Base-by-base conservation (phyloP, 2,888 invertebrate genomes). In the Drosophila percnosoma region DNA sequence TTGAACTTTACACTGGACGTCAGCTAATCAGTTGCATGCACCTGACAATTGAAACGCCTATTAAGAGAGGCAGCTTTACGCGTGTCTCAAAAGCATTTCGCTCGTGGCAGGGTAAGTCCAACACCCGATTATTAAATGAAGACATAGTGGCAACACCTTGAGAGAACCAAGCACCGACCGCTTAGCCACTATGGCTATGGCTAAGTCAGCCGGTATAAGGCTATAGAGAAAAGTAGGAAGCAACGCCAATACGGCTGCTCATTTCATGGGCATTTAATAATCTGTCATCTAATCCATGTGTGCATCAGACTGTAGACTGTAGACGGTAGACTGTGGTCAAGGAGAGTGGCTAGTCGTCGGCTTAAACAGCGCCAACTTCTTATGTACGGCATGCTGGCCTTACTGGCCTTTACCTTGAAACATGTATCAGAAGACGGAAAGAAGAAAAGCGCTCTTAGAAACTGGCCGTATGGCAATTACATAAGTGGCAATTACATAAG, bases 191-290 rank as follows among this genome's bases (percentile, higher is more conserved):
- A 8, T 29, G 21, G 53, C 63, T 60, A 0, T 7, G 31, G n/a
- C 53, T 53, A 11, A 31, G 31, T 13, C 31, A 10, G 29, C 31
- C 59, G 48, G 27, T 54, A 71, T 71, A 68, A 64, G 87, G 77
- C 69, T 69, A 67, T 71, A 68, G 75, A 69, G 63, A 69, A 78
- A 73, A 76, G 72, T 70, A 78, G 86, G 76, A 87, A 82, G 75
- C 73, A 57, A 49, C 60, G 73, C 49, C 68, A 61, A 65, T 71
- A 62, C 83, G 76, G 68, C 69, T 68, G 77, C 82, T 89, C 83
- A 85, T 89, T 90, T 86, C 81, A 88, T 83, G 90, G 81, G 68
- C 90, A 90, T 89, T 90, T 87, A 85, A 85, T 87, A 89, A 87
- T 87, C 87, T 87, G 88, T 90, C 87, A 87, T 87, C 87, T 89